phyloP scores from a whole-genome alignment of 2,797 vertebrate species.

The Dromococcyx pavoninus region DNA sequence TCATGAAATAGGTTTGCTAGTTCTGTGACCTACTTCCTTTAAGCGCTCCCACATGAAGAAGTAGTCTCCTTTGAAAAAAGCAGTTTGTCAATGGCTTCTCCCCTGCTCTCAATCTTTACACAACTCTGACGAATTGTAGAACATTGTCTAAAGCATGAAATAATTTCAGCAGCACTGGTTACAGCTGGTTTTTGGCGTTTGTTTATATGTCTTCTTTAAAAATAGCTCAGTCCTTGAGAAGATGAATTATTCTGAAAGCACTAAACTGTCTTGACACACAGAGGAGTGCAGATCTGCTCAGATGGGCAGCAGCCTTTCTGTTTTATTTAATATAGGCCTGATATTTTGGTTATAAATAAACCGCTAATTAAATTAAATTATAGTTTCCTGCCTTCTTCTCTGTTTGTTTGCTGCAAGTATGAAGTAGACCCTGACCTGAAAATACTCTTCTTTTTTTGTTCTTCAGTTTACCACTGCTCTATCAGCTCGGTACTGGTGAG shows the following conservation, averaged over 20 bases:
- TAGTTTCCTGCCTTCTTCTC: not conserved
- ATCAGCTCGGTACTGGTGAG: constrained; percentile 3
- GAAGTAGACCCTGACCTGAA: not conserved
- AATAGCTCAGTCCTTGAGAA: not conserved
- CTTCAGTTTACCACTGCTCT: not conserved
- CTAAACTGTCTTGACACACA: not conserved
- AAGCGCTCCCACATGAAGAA: not conserved
- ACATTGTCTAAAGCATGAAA: not conserved
- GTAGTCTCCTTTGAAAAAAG: not conserved
- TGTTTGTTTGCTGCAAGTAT: not conserved
- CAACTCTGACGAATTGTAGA: not conserved
- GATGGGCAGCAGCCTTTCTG: not conserved
- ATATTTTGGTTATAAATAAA: not conserved
- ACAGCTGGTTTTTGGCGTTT: not conserved
- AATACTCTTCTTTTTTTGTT: not conserved
- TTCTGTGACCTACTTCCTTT: not conserved
- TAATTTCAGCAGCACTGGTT: not conserved
- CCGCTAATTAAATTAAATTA: not conserved
- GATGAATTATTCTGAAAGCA: not conserved
- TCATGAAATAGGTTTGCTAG: not conserved
- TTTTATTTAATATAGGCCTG: not conserved
- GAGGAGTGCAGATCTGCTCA: not conserved
- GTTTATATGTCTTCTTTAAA: not conserved
- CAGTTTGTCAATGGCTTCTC: not conserved
- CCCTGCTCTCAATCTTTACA: not conserved